Percentiles rank a stretch among this genome's conserved stretches.
These are phyloP conservation scores for Pampus argenteus DNA, from an alignment of 2,797 vertebrate genomes.

Conservation along the genomic window DNA sequence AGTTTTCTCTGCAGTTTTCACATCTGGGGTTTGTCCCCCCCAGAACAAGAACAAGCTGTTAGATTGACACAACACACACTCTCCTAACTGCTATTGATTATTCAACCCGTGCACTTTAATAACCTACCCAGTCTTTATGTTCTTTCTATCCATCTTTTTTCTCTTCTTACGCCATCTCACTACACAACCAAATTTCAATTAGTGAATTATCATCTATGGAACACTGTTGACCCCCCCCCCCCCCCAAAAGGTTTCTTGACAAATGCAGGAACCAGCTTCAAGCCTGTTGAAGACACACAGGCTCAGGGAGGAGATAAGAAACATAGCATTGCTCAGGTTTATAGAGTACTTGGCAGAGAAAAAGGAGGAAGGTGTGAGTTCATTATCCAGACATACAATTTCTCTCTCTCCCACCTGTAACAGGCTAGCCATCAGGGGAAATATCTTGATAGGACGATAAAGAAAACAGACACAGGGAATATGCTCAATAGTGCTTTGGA, in stretches of 20 bases:
- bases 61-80: slow-evolving; percentile 72
- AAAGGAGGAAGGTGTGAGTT: slow-evolving; percentile 61
- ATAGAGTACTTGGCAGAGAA: slow-evolving; percentile 46
- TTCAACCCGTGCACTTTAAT: slow-evolving; percentile 57
- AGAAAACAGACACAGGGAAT: slow-evolving; percentile 75
- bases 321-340: slow-evolving; percentile 41
- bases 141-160: slow-evolving; percentile 51
- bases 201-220: slow-evolving; percentile 61
- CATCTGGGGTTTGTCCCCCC: slow-evolving; percentile 64
- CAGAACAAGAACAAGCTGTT: slow-evolving; percentile 76
- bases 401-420: slow-evolving; percentile 65
- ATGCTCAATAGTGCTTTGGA: slow-evolving; percentile 76
- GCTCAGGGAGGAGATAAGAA: slow-evolving; percentile 23
- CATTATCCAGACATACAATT: slow-evolving; percentile 74
- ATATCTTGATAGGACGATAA: slow-evolving; percentile 78
- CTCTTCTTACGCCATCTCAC: slow-evolving; percentile 32
- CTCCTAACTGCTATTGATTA: slow-evolving; percentile 79
- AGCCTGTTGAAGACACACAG: slow-evolving; percentile 18
- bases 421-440: slow-evolving; percentile 73
- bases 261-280: slow-evolving; percentile 23
- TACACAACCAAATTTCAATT: slow-evolving; percentile 69
- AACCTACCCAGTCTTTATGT: slow-evolving; percentile 48
- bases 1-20: slow-evolving; percentile 53
- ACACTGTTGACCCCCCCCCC: slow-evolving; percentile 46
- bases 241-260: slow-evolving; percentile 11